Evolutionary conservation across 2,113 vertebrate species (phyloP).

Genomic region (Rafetus swinhoei): DNA sequence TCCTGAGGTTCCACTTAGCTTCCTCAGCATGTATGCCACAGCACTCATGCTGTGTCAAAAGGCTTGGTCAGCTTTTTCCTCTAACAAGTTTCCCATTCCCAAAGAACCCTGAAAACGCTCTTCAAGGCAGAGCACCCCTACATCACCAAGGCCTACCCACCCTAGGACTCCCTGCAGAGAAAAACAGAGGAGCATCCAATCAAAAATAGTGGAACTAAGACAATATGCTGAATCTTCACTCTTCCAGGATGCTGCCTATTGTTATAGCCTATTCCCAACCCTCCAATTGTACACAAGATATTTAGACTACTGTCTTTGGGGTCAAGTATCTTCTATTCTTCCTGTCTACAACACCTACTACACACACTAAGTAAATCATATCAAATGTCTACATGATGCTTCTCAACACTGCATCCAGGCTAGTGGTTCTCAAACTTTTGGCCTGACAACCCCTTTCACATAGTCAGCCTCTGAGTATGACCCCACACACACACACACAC

Average conservation of each 20-base stretch:
- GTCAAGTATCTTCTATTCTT: neutral
- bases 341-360: neutral
- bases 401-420: neutral
- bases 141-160: neutral
- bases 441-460: too few relatives aligned
- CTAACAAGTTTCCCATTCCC: neutral
- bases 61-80: neutral
- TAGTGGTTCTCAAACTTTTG: too few relatives aligned
- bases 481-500: too few relatives aligned
- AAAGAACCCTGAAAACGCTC: neutral
- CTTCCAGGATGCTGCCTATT: neutral
- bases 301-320: neutral
- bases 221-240: neutral
- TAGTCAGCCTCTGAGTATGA: too few relatives aligned
- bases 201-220: neutral
- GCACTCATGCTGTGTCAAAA: neutral
- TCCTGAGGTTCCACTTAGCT: neutral
- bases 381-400: neutral
- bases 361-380: neutral
- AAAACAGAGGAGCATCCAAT: neutral
- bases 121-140: neutral
- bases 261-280: neutral
- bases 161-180: neutral
- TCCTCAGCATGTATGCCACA: neutral
- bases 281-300: neutral